Evolutionary conservation across 2,797 vertebrate genomes (phyloP), one percentile per base, ranked within the genome.

Genomic region (Artibeus lituratus): DNA sequence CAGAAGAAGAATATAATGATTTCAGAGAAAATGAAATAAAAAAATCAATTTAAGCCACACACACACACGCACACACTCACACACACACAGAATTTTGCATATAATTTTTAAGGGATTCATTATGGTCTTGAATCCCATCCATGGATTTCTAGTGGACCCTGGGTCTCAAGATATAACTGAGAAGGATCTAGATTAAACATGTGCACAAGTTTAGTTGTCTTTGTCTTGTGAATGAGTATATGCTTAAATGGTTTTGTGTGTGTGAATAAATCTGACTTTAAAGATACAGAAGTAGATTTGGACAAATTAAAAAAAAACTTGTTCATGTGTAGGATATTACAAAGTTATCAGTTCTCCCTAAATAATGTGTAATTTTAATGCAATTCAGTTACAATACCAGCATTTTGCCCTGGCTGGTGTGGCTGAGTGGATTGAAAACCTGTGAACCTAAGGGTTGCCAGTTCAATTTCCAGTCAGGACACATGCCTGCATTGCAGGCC

Each of bases 21-120:
- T 15, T 69, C 18, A 69, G 19, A 90, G 81, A 69, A 87, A 92
- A 59, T 1, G 69, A 77, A 10, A 55, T 26, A 62, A 92, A 94
- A 92, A 7, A 90, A 90, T 21, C 4, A 86, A 39, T 47, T 70
- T 88, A 80, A 87, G 8, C 9, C 35, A 53, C 16, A 35, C 53
- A 59, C 19, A 42, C 39, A 65, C 10, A 49, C 3, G 7, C 53
- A 44, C 7, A 44, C 10, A 37, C 8, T 59, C 42, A 35, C 10
- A 37, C 8, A 69, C 42, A 35, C 18, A 24, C 12, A 51, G 12
- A 85, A 16, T 73, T 90, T 92, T 73, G 10, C 35, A 59, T 44
- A 35, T 87, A 87, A 90, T 91, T 95, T 95, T 26, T 90, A 94
- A 89, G 47, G 3, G 18, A 69, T 73, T 42, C 16, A 12, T 96